Conservation (phyloP, 2,797 vertebrate species). For the Chromobotia macracanthus region DNA sequence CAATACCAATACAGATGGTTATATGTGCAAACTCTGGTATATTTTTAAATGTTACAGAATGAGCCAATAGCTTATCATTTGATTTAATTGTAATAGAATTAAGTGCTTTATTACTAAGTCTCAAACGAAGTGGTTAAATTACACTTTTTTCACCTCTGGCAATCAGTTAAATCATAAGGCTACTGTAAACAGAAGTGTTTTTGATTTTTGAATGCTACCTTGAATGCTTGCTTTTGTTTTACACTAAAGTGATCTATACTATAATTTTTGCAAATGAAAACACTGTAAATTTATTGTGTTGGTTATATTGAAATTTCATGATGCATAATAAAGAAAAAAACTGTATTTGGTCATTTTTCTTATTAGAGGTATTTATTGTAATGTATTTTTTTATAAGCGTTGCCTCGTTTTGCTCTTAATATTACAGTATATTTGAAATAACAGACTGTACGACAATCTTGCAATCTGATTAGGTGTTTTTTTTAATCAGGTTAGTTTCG, state of each 20-base stretch:
- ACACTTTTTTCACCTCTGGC: background rate
- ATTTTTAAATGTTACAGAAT: background rate
- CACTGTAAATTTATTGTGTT: background rate
- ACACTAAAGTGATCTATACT: slow-evolving; percentile 5
- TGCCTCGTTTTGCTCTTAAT: too few species aligned
- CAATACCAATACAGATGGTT: too few species aligned
- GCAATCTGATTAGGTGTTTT: background rate
- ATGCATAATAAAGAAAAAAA: background rate
- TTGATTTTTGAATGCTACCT: slow-evolving; percentile 1
- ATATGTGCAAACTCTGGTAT: too few species aligned
- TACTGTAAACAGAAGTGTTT: background rate
- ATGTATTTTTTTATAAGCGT: too few species aligned
- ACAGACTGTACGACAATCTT: background rate
- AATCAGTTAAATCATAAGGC: background rate
- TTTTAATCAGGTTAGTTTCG: background rate
- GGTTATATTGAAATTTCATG: background rate
- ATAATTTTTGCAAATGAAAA: background rate
- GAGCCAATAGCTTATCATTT: background rate
- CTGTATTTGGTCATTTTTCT: too few species aligned
- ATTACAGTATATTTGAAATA: too few species aligned
- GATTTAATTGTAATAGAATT: background rate
- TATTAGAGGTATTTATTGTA: too few species aligned
- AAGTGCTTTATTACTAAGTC: background rate
- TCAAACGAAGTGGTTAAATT: background rate
- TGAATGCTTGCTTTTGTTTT: background rate